Evolutionary conservation across 2,888 invertebrate genomes (phyloP).

Genomic region (Eristalis pertinax): DNA sequence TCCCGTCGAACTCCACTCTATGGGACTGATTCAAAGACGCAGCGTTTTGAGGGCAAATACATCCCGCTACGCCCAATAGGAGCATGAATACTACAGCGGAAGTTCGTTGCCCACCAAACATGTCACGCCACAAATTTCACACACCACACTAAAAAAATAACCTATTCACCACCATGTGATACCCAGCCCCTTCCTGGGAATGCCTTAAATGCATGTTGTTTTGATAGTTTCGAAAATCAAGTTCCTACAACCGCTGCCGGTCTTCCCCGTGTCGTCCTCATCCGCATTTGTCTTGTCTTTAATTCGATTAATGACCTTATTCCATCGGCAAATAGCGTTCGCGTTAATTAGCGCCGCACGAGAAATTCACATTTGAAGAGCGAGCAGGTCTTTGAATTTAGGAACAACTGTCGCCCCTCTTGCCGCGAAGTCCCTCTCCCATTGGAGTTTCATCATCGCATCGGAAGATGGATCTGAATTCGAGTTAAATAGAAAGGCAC

Average conservation of each 20-base stretch:
- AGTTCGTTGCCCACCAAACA: too few species aligned
- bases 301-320: conserved; percentile 22
- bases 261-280: not conserved
- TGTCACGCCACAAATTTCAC: too few species aligned
- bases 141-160: too few species aligned
- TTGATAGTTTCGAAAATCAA: not conserved
- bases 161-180: not conserved
- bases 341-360: conserved; percentile 23
- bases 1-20: too few species aligned
- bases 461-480: not conserved
- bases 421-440: not conserved
- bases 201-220: not conserved
- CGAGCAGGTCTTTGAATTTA: too few species aligned
- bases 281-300: not conserved
- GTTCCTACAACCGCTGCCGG: not conserved
- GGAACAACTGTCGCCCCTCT: not conserved
- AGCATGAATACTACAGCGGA: too few species aligned
- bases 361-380: conserved; percentile 10
- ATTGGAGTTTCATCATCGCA: not conserved
- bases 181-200: not conserved
- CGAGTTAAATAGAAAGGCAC: not conserved
- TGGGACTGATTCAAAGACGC: too few species aligned
- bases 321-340: conserved; percentile 2
- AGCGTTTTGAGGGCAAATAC: too few species aligned
- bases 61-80: too few species aligned